Evolutionary conservation across 92 coral and sea anemone genomes (phyloP), one percentile per base, ranked within the genome.

Genomic region (Epizoanthus rinbou): DNA sequence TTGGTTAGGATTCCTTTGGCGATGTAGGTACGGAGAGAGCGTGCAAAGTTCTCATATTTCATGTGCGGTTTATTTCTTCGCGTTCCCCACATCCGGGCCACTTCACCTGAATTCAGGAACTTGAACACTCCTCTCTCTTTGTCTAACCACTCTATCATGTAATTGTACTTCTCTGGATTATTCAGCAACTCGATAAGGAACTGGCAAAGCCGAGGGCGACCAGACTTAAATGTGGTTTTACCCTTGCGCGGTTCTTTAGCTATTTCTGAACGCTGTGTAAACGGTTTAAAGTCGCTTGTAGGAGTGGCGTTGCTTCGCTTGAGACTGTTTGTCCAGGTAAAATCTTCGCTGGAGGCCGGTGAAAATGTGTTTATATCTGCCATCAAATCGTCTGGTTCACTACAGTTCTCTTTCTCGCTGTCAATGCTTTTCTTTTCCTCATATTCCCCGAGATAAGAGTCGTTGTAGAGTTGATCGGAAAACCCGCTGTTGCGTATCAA

Each of bases 41-140:
- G 94, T 0, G 99, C 99, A 85, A 97, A 97, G 91, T 97, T 97
- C 95, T 97, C 99, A 64, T 97, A 97, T 86, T 97, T 97, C 99
- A 97, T 97, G 47, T 81, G 87, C 0, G 99, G 99, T 82, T 97
- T 97, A 60, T 97, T 94, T 13, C 99, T 76, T 43, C 99, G 86
- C 15, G 90, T 85, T n/a, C 99, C 99, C 99, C 99, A 97, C 73
- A 90, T 86, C 18, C 95, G 92, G 0, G 99, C 99, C 21, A 97
- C 98, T 71, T 92, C 92, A 64, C 92, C 83, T 14, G 99, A 97
- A 84, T 97, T 93, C 13, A 93, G 81, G 74, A 97, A 97, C 93
- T 97, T 97, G 80, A 97, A 97, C 35, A 97, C 79, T 2, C 99
- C 99, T 64, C 84, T 93, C 31, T 97, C 98, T 68, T 94, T 86